These are phyloP conservation scores for Dolichallabes microphthalmus DNA, from an alignment of 2,113 vertebrate genomes.

Conservation along the genomic window DNA sequence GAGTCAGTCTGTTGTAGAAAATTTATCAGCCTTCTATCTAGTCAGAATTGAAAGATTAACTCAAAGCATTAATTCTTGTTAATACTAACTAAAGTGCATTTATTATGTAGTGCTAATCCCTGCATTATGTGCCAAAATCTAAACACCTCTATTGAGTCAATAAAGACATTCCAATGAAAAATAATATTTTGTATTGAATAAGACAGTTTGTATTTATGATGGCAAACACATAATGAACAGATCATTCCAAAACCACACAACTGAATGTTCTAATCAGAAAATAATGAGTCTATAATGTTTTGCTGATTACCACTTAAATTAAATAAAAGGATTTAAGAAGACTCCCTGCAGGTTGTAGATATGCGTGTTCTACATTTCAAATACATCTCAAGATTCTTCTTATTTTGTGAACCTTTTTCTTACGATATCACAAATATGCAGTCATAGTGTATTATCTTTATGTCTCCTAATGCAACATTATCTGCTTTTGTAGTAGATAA, in stretches of 20 bases:
- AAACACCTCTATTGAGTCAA: too few relatives aligned
- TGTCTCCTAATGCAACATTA: background rate
- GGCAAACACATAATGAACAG: background rate
- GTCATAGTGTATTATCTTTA: background rate
- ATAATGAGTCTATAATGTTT: background rate
- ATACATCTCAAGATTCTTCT: background rate
- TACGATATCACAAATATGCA: background rate
- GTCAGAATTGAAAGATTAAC: background rate
- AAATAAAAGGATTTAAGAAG: background rate
- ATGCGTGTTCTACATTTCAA: background rate
- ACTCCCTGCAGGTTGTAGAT: background rate
- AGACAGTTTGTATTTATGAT: background rate
- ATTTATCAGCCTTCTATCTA: background rate
- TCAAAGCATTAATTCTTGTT: background rate
- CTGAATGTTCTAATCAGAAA: conserved; percentile 1
- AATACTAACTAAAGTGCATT: too few relatives aligned
- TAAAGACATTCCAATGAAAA: background rate
- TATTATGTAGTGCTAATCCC: background rate
- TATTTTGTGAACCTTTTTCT: background rate
- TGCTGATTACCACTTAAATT: background rate
- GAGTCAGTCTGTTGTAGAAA: background rate
- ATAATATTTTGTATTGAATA: background rate
- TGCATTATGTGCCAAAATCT: background rate
- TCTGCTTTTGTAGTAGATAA: background rate
- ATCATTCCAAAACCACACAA: background rate